These are phyloP conservation scores for Bombus confusus DNA, from an alignment of 1,140 invertebrate genomes.

Conservation along the genomic window DNA sequence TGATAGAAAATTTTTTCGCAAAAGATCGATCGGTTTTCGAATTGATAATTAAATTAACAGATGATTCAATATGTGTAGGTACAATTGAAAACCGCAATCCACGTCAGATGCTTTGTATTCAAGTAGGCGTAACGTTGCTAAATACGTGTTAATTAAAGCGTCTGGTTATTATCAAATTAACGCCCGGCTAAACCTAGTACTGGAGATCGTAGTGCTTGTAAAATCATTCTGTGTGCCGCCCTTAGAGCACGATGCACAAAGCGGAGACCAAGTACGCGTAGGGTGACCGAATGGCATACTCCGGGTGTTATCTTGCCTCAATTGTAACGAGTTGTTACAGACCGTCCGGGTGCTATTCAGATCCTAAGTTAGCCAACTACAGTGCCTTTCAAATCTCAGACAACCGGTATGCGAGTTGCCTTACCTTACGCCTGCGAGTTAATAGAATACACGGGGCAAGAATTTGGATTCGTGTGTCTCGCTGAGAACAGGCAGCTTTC, in stretches of 20 bases:
- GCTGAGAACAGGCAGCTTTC: background rate
- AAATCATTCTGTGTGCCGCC: background rate
- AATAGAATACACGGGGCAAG: constrained; percentile 50
- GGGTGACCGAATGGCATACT: constrained; percentile 23
- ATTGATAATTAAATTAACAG: too few relatives aligned
- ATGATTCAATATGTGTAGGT: too few relatives aligned
- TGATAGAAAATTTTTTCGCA: too few relatives aligned
- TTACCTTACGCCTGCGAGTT: constrained; percentile 30
- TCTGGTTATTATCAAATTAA: background rate
- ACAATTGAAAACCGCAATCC: too few relatives aligned
- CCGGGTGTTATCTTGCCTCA: constrained; percentile 42
- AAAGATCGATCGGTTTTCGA: too few relatives aligned
- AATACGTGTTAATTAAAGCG: background rate
- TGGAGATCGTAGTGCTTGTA: background rate
- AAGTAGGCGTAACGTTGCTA: background rate
- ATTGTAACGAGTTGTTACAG: constrained; percentile 33
- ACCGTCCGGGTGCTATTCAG: constrained; percentile 18
- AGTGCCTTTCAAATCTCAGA: constrained; percentile 36
- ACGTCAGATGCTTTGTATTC: background rate
- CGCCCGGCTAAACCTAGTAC: background rate
- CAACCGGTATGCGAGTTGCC: background rate
- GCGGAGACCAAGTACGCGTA: constrained; percentile 10
- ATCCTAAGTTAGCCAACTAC: constrained; percentile 35
- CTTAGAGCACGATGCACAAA: background rate
- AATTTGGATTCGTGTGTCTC: constrained; percentile 4